Evolutionary conservation across 2,113 vertebrate genomes (phyloP).

Genomic region (Daphoenositta chrysoptera): DNA sequence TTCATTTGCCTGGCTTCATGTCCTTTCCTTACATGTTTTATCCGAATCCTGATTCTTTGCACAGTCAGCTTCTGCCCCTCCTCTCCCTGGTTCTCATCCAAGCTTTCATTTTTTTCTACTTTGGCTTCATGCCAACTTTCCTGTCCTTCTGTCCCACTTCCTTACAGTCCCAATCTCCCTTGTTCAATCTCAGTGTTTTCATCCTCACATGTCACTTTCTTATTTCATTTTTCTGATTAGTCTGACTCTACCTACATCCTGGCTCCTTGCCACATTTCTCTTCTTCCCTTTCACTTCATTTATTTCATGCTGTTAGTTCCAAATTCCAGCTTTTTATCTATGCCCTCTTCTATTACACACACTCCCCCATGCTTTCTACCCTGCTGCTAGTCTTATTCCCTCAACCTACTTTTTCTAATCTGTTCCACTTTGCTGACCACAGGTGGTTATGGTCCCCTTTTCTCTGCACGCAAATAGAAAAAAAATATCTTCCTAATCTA

Average conservation of each 20-base stretch:
- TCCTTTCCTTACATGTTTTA: background rate
- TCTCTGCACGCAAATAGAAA: background rate
- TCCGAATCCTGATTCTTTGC: background rate
- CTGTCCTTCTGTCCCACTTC: background rate
- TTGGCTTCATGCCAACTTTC: background rate
- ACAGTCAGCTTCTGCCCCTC: background rate
- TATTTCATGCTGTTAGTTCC: slow-evolving; percentile 2
- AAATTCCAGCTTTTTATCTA: background rate
- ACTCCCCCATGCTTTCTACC: background rate
- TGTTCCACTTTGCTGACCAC: slow-evolving; percentile 27
- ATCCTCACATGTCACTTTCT: background rate
- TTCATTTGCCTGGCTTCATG: background rate
- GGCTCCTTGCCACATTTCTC: background rate
- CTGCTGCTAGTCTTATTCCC: slow-evolving; percentile 1
- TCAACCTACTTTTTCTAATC: slow-evolving; percentile 20
- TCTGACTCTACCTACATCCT: background rate
- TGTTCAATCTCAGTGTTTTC: background rate
- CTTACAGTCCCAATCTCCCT: background rate
- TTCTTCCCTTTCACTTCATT: background rate
- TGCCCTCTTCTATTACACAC: background rate
- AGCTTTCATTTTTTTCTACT: background rate
- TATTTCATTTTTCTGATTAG: background rate
- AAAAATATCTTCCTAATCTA: background rate
- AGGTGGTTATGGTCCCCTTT: background rate
- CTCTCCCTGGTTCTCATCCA: background rate